Evolutionary conservation across 2,113 vertebrate species (phyloP), one percentile per base, ranked within the genome.

Genomic region (Ardeotis arabs): DNA sequence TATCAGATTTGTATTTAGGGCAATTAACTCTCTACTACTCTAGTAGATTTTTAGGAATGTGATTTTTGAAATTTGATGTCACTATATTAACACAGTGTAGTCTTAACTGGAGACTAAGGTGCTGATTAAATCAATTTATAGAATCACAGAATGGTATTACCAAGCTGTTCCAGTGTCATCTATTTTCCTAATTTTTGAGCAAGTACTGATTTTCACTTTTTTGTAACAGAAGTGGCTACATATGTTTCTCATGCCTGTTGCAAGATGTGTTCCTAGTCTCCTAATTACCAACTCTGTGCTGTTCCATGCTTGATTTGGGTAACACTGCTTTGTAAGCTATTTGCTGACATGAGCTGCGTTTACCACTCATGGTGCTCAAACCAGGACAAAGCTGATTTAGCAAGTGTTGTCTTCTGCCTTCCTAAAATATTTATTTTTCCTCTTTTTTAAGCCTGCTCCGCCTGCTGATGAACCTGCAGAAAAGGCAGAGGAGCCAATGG

Each of bases 401-500:
- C n/a, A n/a, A 13, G 19, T 45, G 13, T 9, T 84, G 47, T 14
- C 27, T 93, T 81, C 55, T 94, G 53, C 23, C 27, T 44, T 91
- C 56, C 64, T 89, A 7, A 85, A 84, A 77, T 37, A 52, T 0
- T 79, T 80, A 89, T 70, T 72, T 76, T 80, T 21, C 45, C 24
- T 66, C 41, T 81, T 69, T 69, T 78, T 95, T 47, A 80, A 99
- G 99, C 95, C 96, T 25, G 98, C 97, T 76, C 98, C 97, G 3
- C 97, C 99, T 37, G 97, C 98, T 92, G 99, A 99, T 45, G 99
- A 99, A 84, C 94, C 98, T 22, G 97, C 96, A 90, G 98, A 98
- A 59, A 98, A 98, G 28, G 95, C 98, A 27, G 99, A 99, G 33
- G 99, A 99, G 93, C 99, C 99, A 2, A 99, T 99, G 99, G 99